Evolutionary conservation across 2,113 vertebrate genomes (phyloP).

Genomic region (Pseudonaja textilis): DNA sequence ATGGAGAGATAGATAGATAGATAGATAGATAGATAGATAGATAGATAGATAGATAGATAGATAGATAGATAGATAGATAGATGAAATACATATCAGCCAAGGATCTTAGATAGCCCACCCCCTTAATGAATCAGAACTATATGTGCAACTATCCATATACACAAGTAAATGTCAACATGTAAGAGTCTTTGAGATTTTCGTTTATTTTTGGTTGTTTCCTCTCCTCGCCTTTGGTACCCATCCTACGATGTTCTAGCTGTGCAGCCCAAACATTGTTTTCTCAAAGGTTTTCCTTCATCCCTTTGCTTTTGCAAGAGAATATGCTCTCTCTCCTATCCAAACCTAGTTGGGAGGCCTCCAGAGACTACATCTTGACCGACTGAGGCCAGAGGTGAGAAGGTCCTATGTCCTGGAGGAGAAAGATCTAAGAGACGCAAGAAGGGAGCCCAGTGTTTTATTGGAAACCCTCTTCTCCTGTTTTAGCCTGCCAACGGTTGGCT

Average conservation of each 20-base stretch:
- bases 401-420: neutral
- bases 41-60: neutral
- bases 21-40: too few relatives aligned
- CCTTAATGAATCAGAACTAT: neutral
- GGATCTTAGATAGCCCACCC: neutral
- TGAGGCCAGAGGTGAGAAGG: neutral
- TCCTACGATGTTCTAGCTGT: neutral
- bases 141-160: neutral
- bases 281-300: neutral
- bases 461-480: neutral
- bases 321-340: neutral
- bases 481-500: neutral
- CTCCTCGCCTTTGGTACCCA: neutral
- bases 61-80: neutral
- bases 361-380: neutral
- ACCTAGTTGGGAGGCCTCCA: neutral
- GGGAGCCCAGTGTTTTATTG: neutral
- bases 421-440: neutral
- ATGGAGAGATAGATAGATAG: neutral
- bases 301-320: neutral
- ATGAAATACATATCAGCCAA: neutral
- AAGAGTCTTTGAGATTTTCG: neutral
- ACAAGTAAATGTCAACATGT: neutral
- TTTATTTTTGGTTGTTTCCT: neutral
- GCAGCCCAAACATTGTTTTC: neutral